phyloP scores from a whole-genome alignment of 2,797 vertebrate genomes.

The Gobionotothen gibberifrons region DNA sequence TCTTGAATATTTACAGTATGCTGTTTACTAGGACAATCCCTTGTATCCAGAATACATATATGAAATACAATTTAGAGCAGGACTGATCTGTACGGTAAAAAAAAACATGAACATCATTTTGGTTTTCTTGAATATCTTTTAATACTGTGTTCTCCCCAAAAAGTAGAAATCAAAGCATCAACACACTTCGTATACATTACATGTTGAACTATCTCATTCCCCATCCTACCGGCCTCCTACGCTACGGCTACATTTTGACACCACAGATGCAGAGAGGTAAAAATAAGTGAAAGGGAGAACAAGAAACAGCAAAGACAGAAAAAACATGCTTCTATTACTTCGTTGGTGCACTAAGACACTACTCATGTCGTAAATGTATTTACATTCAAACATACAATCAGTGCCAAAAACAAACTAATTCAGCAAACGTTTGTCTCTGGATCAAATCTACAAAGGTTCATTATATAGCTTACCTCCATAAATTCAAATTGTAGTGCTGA shows the following conservation, averaged over 20 bases:
- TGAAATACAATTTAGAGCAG: neutral
- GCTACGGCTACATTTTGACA: conserved; percentile 73
- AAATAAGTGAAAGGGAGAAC: conserved; percentile 62
- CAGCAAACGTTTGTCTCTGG: conserved; percentile 52
- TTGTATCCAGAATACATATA: neutral
- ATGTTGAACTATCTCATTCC: conserved; percentile 71
- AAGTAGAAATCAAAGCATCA: conserved; percentile 78
- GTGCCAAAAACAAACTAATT: conserved; percentile 72
- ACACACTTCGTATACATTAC: conserved; percentile 74
- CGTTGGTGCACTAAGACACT: conserved; percentile 69
- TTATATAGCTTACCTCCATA: conserved; percentile 42
- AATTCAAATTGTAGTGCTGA: conserved; percentile 43
- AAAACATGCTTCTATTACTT: conserved; percentile 74
- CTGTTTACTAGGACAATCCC: neutral
- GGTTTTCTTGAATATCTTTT: conserved; percentile 65
- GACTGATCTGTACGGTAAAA: neutral
- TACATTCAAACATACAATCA: conserved; percentile 84
- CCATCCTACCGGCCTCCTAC: conserved; percentile 70
- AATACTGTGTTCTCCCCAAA: conserved; percentile 73
- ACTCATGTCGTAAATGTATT: conserved; percentile 84
- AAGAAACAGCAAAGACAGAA: conserved; percentile 70
- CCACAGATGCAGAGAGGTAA: conserved; percentile 73
- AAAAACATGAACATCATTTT: conserved; percentile 9
- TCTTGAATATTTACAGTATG: neutral
- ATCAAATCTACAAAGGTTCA: conserved; percentile 45